Conservation (phyloP, 1,140 invertebrate genomes). For the Drosophila parabipectinata region DNA sequence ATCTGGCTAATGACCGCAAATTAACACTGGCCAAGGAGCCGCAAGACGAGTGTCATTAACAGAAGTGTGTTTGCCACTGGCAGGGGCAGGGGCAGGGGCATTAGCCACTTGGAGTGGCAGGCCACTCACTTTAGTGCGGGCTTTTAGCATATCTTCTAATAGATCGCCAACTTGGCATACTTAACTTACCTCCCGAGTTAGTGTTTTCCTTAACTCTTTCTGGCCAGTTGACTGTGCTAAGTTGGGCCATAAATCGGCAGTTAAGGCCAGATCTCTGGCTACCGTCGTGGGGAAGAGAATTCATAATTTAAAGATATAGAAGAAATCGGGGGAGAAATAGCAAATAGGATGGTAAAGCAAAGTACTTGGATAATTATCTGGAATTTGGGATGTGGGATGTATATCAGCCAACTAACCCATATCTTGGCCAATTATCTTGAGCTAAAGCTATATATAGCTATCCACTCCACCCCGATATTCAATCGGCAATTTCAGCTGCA, state of each 20-base stretch:
- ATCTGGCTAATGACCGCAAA: slow-evolving; percentile 76
- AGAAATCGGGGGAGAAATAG: not conserved
- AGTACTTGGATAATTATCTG: not conserved
- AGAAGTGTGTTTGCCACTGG: slow-evolving; percentile 68
- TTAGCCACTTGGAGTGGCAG: slow-evolving; percentile 34
- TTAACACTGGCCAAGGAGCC: slow-evolving; percentile 68
- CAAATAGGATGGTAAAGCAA: no score
- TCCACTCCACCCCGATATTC: slow-evolving; percentile 1
- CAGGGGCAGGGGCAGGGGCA: not conserved
- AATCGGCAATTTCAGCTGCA: slow-evolving; percentile 23
- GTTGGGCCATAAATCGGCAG: slow-evolving; percentile 56
- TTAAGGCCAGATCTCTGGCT: slow-evolving; percentile 31
- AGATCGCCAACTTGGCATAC: slow-evolving; percentile 70
- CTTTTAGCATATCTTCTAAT: slow-evolving; percentile 79
- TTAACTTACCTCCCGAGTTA: slow-evolving; percentile 51
- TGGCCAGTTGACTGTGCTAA: slow-evolving; percentile 32
- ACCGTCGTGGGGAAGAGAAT: slow-evolving; percentile 22
- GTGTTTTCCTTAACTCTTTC: slow-evolving; percentile 42
- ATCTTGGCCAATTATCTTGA: slow-evolving; percentile 23
- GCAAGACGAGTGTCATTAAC: slow-evolving; percentile 72
- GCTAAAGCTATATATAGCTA: slow-evolving; percentile 12
- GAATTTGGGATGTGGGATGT: slow-evolving; percentile 7
- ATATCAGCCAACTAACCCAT: slow-evolving; percentile 9
- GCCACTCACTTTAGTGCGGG: slow-evolving; percentile 58
- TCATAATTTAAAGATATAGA: slow-evolving; percentile 42